A percentile compares a stretch with the other conserved stretches of the same genome.
These are phyloP conservation scores for Hormiphora californensis DNA, from an alignment of 37 sponge, comb jelly and placozoan species.

Conservation along the genomic window DNA sequence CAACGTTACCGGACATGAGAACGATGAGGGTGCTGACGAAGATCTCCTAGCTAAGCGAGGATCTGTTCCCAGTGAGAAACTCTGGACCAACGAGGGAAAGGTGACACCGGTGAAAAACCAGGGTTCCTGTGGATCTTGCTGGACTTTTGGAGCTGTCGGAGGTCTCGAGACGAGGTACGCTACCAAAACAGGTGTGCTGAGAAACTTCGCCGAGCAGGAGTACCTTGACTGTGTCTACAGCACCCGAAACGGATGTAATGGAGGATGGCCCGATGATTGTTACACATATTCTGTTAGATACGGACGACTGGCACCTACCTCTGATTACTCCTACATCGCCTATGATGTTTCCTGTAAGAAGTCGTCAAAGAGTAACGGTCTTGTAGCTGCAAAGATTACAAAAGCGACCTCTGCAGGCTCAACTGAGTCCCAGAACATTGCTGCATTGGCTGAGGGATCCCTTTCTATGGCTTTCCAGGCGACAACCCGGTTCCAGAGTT, in stretches of 20 bases:
- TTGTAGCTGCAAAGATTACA: neutral
- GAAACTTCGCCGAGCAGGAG: constrained; percentile 19
- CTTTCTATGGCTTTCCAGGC: neutral
- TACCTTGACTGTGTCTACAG: constrained; percentile 6
- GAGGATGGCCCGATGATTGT: neutral
- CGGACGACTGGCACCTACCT: neutral
- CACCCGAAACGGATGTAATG: neutral
- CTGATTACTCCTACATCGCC: neutral
- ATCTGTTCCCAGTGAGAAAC: neutral
- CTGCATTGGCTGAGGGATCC: neutral
- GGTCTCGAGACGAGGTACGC: constrained; percentile 7
- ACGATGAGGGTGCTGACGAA: neutral
- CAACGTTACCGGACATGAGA: neutral
- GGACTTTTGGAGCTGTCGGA: constrained; percentile 19
- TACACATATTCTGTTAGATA: neutral
- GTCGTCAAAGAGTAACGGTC: neutral
- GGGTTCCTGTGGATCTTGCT: constrained; percentile 7
- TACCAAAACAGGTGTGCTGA: neutral
- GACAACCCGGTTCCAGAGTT: neutral
- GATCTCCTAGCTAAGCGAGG: neutral
- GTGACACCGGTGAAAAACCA: neutral
- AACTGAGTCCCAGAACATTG: neutral
- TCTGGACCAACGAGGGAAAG: neutral
- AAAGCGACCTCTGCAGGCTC: neutral
- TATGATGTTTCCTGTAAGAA: neutral